Conservation (phyloP, 2,797 vertebrate species). For the Varecia variegata region DNA sequence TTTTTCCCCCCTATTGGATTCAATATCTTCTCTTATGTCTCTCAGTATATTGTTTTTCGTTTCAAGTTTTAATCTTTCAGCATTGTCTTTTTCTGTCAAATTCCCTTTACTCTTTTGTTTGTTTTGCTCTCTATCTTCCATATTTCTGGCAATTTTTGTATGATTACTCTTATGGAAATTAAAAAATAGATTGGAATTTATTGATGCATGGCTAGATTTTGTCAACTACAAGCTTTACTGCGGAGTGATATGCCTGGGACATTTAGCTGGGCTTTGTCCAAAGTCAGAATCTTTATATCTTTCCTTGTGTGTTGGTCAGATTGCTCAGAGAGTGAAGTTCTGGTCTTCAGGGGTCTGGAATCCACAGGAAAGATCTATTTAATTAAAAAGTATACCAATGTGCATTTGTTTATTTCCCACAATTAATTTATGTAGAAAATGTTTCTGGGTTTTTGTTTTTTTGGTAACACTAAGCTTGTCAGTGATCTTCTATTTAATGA, state of each 20-base stretch:
- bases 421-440: background rate
- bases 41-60: background rate
- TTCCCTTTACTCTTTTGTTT: background rate
- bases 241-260: background rate
- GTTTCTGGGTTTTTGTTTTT: background rate
- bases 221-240: background rate
- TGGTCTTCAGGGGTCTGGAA: background rate
- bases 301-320: background rate
- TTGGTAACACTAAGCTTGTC: background rate
- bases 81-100: background rate
- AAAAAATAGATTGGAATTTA: background rate
- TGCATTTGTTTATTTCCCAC: background rate
- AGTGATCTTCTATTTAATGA: background rate
- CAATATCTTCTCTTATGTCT: background rate
- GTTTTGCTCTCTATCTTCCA: background rate
- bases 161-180: background rate
- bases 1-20: background rate
- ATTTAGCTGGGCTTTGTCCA: background rate
- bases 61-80: conserved; percentile 2
- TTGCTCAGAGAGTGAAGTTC: background rate
- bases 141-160: background rate
- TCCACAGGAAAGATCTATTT: background rate
- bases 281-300: background rate
- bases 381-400: background rate
- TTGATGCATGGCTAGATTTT: background rate